These are phyloP conservation scores for Beris chalybata DNA, from an alignment of 2,888 invertebrate species.

Conservation along the genomic window DNA sequence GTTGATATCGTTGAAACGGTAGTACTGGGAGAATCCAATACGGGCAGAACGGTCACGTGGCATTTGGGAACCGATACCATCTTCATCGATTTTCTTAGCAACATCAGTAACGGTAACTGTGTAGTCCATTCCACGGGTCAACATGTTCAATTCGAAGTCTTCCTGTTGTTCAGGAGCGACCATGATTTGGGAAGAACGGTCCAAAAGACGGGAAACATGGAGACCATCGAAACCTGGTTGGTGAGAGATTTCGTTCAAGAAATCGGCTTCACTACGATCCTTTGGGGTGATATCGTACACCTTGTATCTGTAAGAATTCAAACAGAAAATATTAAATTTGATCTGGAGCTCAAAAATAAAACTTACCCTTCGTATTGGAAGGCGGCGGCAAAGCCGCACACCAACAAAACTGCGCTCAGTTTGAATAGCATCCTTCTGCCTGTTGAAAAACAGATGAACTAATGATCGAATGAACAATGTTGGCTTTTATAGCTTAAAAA, in stretches of 20 bases:
- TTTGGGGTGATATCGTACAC: slow-evolving; percentile 46
- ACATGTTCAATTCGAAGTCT: slow-evolving; percentile 23
- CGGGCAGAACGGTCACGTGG: slow-evolving; percentile 15
- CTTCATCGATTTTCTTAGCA: slow-evolving; percentile 30
- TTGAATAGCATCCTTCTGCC: slow-evolving; percentile 20
- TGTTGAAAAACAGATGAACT: slow-evolving; percentile 21
- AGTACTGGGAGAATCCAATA: slow-evolving; percentile 46
- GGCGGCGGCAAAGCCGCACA: slow-evolving; percentile 26
- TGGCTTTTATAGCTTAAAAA: not conserved
- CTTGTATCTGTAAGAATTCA: slow-evolving; percentile 44
- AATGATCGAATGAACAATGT: not conserved
- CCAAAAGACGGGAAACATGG: slow-evolving; percentile 17
- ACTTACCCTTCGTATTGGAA: slow-evolving; percentile 34
- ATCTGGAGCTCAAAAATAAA: not conserved
- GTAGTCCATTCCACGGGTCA: slow-evolving; percentile 7
- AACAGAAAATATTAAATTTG: not conserved
- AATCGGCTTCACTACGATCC: slow-evolving; percentile 27
- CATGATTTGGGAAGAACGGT: slow-evolving; percentile 30
- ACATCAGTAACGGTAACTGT: slow-evolving; percentile 11
- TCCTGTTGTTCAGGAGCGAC: slow-evolving; percentile 30
- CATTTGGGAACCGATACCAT: slow-evolving; percentile 38
- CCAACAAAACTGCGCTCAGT: not conserved
- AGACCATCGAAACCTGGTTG: slow-evolving; percentile 22
- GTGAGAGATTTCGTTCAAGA: slow-evolving; percentile 13
- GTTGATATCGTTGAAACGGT: slow-evolving; percentile 51